Base-by-base conservation (phyloP, 2,113 vertebrate species). In the Electrona antarctica region DNA sequence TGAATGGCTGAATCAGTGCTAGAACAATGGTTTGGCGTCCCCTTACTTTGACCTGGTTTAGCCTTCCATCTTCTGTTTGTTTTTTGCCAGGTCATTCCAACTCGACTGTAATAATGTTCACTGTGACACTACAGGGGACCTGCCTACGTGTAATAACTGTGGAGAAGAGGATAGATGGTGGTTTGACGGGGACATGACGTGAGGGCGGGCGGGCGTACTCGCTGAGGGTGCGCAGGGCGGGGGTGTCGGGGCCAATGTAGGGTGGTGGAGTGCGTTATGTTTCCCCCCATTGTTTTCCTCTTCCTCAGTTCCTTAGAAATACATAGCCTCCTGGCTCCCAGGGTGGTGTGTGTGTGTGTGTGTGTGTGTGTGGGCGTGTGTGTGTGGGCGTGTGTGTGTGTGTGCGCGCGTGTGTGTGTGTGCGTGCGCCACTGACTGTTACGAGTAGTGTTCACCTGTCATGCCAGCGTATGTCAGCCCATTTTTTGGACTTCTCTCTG, bases 151-250 rank as follows among this genome's bases (percentile, higher is more conserved):
- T 46, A 72, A 11, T 67, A 41, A 80, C 84, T 74, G 71, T 75
- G 73, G 79, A 66, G 66, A 48, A 66, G 75, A 54, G 74, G 76
- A 74, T 52, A n/a, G 41, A 76, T 45, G 58, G 65, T 67, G n/a
- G n/a, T 99, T 99, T 73, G 96, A 98, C 46, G 98, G 98, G 0
- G 98, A 99, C 97, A 99, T 99, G 91, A 99, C 98, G 0, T 99
- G 98, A 1, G 98, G 98, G 8, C 98, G 95, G 8, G 98, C 98
- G n/a, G n/a, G n/a, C n/a, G 0, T 99, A 99, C 89, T 99, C 98
- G 87, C 98, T 98, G 73, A 99, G 95, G 29, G 97, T 99, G 87
- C 97, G 96, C 45, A 99, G 89, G 2, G 98, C 98, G 0, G 98
- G 97, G 0, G 98, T 99, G 82, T 99, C 98, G 0, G 98, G 98